Conservation (phyloP, 2,113 vertebrate genomes). For the Apistogramma diplotaenia region DNA sequence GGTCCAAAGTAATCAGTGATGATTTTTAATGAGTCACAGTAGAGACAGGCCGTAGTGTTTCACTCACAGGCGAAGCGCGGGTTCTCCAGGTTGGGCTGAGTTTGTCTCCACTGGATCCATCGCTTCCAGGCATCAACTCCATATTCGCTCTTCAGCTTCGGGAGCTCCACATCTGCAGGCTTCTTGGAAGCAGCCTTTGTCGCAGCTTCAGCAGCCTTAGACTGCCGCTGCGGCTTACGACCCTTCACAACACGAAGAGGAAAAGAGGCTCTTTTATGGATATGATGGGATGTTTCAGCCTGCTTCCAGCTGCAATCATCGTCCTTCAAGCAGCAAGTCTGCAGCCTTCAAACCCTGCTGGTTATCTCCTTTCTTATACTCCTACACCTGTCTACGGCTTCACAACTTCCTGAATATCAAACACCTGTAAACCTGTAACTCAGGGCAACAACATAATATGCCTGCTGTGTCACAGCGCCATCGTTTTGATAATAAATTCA, state of each 20-base stretch:
- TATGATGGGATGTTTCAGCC: neutral
- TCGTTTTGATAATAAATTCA: too few species aligned
- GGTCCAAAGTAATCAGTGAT: too few species aligned
- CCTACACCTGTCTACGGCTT: too few species aligned
- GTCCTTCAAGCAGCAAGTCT: neutral
- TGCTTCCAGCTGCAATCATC: neutral
- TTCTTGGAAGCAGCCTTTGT: neutral
- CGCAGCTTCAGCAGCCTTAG: constrained; percentile 23
- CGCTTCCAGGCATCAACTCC: constrained; percentile 94
- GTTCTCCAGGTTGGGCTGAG: constrained; percentile 84
- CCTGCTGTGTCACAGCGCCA: too few species aligned
- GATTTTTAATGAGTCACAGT: too few species aligned
- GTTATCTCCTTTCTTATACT: neutral
- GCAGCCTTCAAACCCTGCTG: neutral
- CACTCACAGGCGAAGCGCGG: constrained; percentile 81
- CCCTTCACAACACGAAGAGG: constrained; percentile 42
- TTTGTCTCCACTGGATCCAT: constrained; percentile 92
- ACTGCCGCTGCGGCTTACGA: constrained; percentile 29
- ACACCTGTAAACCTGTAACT: too few species aligned
- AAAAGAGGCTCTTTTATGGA: neutral
- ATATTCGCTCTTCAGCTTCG: constrained; percentile 86
- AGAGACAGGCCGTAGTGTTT: neutral
- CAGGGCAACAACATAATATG: too few species aligned
- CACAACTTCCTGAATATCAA: too few species aligned
- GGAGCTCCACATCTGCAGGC: neutral